These are phyloP conservation scores for Alaudala cheleensis DNA, from an alignment of 2,113 vertebrate species.

Conservation along the genomic window DNA sequence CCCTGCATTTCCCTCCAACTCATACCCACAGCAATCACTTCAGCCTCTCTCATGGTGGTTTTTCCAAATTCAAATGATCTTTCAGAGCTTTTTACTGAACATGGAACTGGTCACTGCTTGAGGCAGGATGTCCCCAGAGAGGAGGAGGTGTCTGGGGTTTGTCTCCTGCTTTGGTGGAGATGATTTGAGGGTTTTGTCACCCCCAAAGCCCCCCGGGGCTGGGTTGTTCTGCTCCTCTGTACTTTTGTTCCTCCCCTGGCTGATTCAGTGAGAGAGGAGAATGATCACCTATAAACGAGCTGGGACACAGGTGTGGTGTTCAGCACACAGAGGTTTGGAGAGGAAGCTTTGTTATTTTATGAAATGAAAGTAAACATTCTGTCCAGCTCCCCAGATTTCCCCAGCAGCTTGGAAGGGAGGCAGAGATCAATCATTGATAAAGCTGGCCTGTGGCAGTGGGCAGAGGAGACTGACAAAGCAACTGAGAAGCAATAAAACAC, in stretches of 20 bases:
- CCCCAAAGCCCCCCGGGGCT: neutral
- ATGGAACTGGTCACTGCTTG: neutral
- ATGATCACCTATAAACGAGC: neutral
- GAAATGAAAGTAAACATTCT: neutral
- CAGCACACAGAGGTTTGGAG: neutral
- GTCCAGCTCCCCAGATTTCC: neutral
- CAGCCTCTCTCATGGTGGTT: accelerated
- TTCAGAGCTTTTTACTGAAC: neutral
- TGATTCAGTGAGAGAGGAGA: neutral
- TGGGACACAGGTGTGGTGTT: neutral
- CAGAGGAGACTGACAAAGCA: neutral
- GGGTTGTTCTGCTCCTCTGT: neutral
- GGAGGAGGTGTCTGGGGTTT: neutral
- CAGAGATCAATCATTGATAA: neutral
- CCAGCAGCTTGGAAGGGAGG: neutral
- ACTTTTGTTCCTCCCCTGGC: neutral
- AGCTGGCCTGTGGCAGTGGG: neutral
- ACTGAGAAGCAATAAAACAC: neutral
- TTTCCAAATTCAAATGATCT: neutral
- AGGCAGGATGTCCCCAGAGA: neutral
- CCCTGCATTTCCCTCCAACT: neutral
- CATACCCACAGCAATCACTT: accelerated
- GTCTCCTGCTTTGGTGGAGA: neutral
- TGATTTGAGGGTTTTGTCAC: neutral
- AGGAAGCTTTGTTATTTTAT: neutral